Percentiles rank a stretch among this genome's conserved stretches.
Conservation (phyloP, 2,113 vertebrate species). For the Lasiurus cinereus region DNA sequence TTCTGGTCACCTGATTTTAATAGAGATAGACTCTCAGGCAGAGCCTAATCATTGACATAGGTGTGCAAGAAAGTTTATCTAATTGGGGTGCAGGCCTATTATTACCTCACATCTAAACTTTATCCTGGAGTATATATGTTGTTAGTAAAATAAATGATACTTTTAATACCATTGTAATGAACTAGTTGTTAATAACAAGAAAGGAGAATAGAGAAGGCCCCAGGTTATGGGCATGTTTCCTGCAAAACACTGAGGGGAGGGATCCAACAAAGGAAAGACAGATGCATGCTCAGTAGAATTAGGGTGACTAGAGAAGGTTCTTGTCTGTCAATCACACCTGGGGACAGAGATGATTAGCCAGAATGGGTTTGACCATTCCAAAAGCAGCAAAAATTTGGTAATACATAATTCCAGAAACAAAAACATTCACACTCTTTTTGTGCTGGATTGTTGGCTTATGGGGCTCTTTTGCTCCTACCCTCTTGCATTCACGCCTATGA, state of each 20-base stretch:
- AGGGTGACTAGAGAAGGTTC: not conserved
- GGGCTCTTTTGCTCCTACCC: not conserved
- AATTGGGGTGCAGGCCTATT: not conserved
- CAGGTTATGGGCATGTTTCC: not conserved
- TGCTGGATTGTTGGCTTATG: not conserved
- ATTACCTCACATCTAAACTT: not conserved
- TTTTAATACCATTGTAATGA: not conserved
- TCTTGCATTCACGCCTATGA: not conserved
- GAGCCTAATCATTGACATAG: not conserved
- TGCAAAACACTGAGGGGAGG: not conserved
- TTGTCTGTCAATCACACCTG: not conserved
- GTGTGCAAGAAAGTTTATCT: not conserved
- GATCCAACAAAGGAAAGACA: not conserved
- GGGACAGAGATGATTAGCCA: not conserved
- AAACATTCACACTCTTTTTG: not conserved
- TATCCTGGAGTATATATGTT: not conserved
- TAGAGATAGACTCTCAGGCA: not conserved
- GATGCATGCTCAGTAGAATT: not conserved
- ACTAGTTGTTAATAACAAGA: not conserved
- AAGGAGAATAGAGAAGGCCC: not conserved
- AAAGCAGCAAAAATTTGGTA: not conserved
- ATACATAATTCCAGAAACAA: not conserved
- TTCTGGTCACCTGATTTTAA: not conserved
- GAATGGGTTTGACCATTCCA: not conserved
- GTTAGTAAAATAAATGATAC: constrained; percentile 11